phyloP scores from a whole-genome alignment of 2,888 invertebrate genomes.

The Caenorhabditis imperialis region DNA sequence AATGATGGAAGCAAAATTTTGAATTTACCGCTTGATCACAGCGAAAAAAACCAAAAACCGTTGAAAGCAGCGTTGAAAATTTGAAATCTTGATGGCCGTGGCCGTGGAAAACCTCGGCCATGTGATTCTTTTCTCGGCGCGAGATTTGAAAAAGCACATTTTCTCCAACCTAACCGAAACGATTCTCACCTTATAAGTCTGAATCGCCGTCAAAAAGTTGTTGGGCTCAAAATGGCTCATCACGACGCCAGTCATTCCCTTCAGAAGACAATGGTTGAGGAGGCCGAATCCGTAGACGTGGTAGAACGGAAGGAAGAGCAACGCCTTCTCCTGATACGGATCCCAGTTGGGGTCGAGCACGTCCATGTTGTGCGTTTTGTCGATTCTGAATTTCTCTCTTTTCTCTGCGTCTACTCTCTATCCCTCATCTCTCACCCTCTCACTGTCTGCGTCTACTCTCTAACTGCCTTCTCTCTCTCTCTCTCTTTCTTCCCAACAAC shows the following conservation, averaged over 20 bases:
- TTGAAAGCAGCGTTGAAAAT: no score
- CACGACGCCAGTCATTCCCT: conserved; percentile 69
- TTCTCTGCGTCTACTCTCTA: background rate
- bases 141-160: no score
- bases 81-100: no score
- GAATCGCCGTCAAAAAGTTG: conserved; percentile 67
- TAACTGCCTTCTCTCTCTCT: no score
- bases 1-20: no score
- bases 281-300: conserved; percentile 75
- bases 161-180: no score
- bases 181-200: conserved; percentile 63
- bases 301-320: conserved; percentile 75
- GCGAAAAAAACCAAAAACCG: no score
- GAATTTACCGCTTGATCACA: no score
- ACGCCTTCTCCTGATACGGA: conserved; percentile 57
- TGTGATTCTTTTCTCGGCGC: no score
- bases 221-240: conserved; percentile 72
- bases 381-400: conserved; percentile 57
- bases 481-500: no score
- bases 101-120: no score
- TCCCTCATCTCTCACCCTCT: background rate
- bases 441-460: background rate
- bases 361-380: conserved; percentile 39
- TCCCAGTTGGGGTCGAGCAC: conserved; percentile 66
- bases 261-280: conserved; percentile 55